These are phyloP conservation scores for Augochlorella aurata DNA, from an alignment of 2,888 invertebrate species.

Conservation along the genomic window DNA sequence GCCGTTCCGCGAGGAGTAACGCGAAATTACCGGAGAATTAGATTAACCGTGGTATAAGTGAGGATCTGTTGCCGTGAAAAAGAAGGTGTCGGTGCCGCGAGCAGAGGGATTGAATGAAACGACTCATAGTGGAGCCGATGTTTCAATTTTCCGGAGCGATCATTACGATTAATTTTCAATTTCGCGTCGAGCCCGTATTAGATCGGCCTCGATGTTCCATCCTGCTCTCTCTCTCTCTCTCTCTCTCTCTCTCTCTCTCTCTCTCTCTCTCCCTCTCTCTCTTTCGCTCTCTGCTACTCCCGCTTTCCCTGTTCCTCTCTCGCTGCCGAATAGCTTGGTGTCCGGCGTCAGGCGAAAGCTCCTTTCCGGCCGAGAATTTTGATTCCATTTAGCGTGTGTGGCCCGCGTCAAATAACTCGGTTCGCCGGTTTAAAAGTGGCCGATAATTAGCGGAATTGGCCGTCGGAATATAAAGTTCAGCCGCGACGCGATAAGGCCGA, in stretches of 20 bases:
- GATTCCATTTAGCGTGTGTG: background rate
- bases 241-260: background rate
- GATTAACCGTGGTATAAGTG: background rate
- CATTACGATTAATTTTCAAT: constrained; percentile 40
- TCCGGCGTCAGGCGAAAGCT: background rate
- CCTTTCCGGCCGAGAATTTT: background rate
- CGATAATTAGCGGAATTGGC: constrained; percentile 32
- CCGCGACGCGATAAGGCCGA: constrained; percentile 33
- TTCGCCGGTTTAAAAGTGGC: background rate
- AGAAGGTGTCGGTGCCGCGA: background rate
- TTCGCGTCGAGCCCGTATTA: constrained; percentile 21
- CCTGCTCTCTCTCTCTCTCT: background rate
- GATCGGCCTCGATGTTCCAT: background rate
- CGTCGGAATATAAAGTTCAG: constrained; percentile 12
- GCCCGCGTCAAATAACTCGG: constrained; percentile 10
- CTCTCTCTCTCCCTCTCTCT: background rate
- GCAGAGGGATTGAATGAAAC: constrained; percentile 18
- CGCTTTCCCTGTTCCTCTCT: background rate
- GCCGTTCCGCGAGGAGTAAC: background rate
- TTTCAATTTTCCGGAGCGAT: constrained; percentile 37
- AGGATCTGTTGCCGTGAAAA: background rate
- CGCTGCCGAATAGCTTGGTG: background rate
- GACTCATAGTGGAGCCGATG: background rate
- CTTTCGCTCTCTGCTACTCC: background rate
- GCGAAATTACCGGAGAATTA: constrained; percentile 1